Evolutionary conservation across 1,140 invertebrate species (phyloP).

Genomic region (Drosophila arizonae): DNA sequence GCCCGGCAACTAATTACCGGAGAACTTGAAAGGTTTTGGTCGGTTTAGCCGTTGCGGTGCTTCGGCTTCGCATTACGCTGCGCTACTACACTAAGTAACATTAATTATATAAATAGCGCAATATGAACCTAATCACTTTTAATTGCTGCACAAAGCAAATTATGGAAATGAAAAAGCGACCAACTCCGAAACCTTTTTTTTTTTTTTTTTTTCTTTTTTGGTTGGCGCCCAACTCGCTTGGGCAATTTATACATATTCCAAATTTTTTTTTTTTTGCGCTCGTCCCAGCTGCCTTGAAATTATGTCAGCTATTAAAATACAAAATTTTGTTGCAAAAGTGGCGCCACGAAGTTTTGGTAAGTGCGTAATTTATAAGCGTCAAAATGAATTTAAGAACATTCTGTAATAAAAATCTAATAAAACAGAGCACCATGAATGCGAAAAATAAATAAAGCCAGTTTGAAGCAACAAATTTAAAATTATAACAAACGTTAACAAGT

Average conservation of each 20-base stretch:
- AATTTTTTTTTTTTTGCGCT: neutral
- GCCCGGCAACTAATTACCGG: slow-evolving; percentile 70
- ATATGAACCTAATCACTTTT: slow-evolving; percentile 77
- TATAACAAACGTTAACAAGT: neutral
- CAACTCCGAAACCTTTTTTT: slow-evolving; percentile 41
- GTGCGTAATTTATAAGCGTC: slow-evolving; percentile 39
- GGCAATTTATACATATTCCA: slow-evolving; percentile 1
- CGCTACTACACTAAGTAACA: slow-evolving; percentile 30
- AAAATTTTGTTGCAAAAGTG: slow-evolving; percentile 45
- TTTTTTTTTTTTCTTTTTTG: slow-evolving; percentile 20
- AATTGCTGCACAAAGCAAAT: slow-evolving; percentile 68
- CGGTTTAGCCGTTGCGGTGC: slow-evolving; percentile 22
- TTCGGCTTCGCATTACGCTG: slow-evolving; percentile 41
- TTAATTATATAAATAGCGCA: slow-evolving; percentile 65
- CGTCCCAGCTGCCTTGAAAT: slow-evolving; percentile 26
- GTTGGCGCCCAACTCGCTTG: neutral
- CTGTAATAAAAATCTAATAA: neutral
- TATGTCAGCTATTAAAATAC: slow-evolving; percentile 60
- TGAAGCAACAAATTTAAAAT: neutral
- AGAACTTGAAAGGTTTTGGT: slow-evolving; percentile 66
- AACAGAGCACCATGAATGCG: neutral
- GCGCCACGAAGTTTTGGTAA: slow-evolving; percentile 28
- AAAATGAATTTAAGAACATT: slow-evolving; percentile 18
- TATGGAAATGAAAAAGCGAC: slow-evolving; percentile 53
- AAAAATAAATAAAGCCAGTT: neutral